Base-by-base conservation (phyloP, 2,113 vertebrate genomes). In the Dicrurus megarhynchus region DNA sequence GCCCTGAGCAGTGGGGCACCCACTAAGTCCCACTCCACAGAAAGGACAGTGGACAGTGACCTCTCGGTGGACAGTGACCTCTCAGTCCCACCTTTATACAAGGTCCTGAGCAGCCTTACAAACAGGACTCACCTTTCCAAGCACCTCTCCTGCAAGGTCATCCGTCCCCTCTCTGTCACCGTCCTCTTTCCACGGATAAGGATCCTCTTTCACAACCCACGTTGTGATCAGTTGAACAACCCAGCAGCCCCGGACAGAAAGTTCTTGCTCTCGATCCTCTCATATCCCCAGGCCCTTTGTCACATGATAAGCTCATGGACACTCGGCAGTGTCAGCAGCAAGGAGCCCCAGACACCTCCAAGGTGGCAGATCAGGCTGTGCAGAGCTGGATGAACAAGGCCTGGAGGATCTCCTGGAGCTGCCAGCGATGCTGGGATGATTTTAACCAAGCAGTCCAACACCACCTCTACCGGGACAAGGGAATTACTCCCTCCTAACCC, bases 101-200 rank as follows among this genome's bases (percentile, higher is more conserved):
- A 44, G 24, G 30, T 33, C 35, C 37, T 35, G 49, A 47, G 28
- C 68, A 68, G 16, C 19, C 10, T 53, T 28, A 33, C 39, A 32
- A 32, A 1, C 75, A 37, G 52, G 39, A 23, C 6, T 85, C 57
- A 50, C 63, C 57, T 88, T 63, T 23, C 73, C 47, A 1, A 11
- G 15, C 24, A 7, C 14, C 12, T 10, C 11, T 35, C 30, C 55
- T 64, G 8, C 42, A 21, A 33, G 61, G 30, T 60, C 70, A 64
- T 4, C 12, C 32, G 85, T 56, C 52, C 27, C 50, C 8, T 0
- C 16, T 7, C 39, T 46, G 2, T 11, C 4, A 0, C 21, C 4
- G 0, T 12, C 5, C 8, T 32, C 46, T 35, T 26, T 17, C 35
- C 57, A 11, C 1, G 4, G 42, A 6, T 10, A 13, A 42, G 52